Conservation (phyloP, 2,113 vertebrate species). For the Tyrannus savana region DNA sequence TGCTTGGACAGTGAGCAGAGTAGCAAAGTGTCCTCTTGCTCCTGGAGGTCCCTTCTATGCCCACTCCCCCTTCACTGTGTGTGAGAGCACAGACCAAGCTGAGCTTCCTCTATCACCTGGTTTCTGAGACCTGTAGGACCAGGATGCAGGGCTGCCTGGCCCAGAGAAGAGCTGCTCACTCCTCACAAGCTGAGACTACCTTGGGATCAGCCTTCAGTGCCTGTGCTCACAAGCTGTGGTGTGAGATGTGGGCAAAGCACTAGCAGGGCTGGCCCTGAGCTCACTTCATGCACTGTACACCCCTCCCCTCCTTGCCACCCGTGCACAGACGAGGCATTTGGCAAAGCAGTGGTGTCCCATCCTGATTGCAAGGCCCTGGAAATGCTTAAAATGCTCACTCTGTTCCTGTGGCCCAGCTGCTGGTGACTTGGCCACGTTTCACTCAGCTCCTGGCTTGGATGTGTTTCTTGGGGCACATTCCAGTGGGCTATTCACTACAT, state of each 20-base stretch:
- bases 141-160: not conserved
- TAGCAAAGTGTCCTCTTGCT: not conserved
- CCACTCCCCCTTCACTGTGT: not conserved
- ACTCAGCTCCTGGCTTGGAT: not conserved
- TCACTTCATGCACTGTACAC: fast-evolving
- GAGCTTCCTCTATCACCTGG: not conserved
- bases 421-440: not conserved
- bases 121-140: not conserved
- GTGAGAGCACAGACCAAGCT: not conserved
- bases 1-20: not conserved
- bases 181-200: fast-evolving
- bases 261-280: not conserved
- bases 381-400: not conserved
- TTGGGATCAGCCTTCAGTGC: not conserved
- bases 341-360: not conserved
- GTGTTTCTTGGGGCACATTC: fast-evolving
- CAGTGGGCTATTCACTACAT: not conserved
- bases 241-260: not conserved
- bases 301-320: fast-evolving
- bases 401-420: not conserved
- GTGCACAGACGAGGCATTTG: fast-evolving
- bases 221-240: not conserved
- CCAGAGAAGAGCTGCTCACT: not conserved
- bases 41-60: not conserved
- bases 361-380: not conserved